Base-by-base conservation (phyloP, 1,140 invertebrate genomes). In the Tetramorium simillimum region DNA sequence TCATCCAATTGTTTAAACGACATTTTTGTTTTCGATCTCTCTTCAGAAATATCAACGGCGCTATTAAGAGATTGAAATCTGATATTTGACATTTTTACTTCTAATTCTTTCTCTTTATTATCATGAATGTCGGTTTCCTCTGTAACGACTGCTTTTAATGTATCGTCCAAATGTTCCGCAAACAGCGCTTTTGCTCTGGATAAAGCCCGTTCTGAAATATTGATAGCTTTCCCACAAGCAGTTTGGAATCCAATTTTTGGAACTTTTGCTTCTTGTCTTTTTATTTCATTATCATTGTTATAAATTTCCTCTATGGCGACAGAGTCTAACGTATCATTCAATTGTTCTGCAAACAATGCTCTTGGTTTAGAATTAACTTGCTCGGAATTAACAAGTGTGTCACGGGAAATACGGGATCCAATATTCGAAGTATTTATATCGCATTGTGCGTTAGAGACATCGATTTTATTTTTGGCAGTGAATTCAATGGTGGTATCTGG, bases 351-450 rank as follows among this genome's bases (percentile, higher is more conserved):
- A 76, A 84, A 82, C 28, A 75, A n/a, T 21, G n/a, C 0, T 81
- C 86, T 78, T 51, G 87, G 82, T 76, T 88, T 91, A 10, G 51
- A 56, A 62, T 62, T 33, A 92, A 62, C 81, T 53, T 40, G 77
- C 28, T 89, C 70, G 62, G 72, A 43, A 65, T 63, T 77, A 24
- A 88, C 53, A 7, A 81, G 43, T 90, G 90, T 86, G 24, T 93
- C 94, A 85, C 88, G 82, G n/a, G 93, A 93, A 75, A 92, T 95
- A 67, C 43, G 87, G 69, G 90, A 95, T 94, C 63, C 90, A 73
- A 60, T 21, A 37, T 80, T 86, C n/a, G 51, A 24, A 58, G 16
- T 9, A 33, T 51, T 56, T 12, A 4, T 12, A 4, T 73, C 10
- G n/a, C n/a, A 24, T 16, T 81, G 56, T 28, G 40, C 16, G 3